A percentile compares a stretch with the other conserved stretches of the same genome.
Conservation (phyloP, 2,113 vertebrate species). For the Damaliscus lunatus region DNA sequence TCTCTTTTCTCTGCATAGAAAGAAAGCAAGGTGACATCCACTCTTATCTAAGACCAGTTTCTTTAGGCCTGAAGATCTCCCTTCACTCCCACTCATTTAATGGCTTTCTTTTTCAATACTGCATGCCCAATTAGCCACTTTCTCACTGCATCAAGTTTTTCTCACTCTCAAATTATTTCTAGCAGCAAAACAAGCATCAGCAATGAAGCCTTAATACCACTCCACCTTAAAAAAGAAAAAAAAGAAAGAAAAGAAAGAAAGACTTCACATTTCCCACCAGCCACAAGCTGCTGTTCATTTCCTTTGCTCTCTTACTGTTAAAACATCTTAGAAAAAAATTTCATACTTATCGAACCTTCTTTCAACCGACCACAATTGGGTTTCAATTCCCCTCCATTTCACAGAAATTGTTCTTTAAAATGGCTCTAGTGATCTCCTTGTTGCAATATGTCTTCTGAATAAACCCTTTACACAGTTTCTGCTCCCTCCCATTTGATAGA, state of each 20-base stretch:
- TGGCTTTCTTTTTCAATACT: not conserved
- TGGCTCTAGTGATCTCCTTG: not conserved
- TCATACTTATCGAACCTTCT: not conserved
- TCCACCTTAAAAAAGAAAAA: not conserved
- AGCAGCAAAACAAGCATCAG: not conserved
- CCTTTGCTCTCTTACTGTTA: not conserved
- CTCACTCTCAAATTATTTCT: not conserved
- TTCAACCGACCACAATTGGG: accelerated
- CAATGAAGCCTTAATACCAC: not conserved
- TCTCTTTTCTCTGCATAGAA: not conserved
- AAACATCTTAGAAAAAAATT: not conserved
- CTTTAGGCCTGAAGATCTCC: not conserved
- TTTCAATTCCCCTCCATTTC: not conserved
- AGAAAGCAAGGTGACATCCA: not conserved
- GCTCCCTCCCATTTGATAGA: not conserved
- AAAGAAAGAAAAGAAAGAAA: not conserved
- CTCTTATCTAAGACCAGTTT: not conserved
- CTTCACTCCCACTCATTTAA: not conserved
- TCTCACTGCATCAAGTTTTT: not conserved
- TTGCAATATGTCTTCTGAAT: not conserved
- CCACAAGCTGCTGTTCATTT: not conserved
- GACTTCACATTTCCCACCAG: not conserved
- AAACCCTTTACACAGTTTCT: not conserved
- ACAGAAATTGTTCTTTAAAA: not conserved
- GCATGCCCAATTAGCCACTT: not conserved